A percentile compares a stretch with the other conserved stretches of the same genome.
phyloP scores from a whole-genome alignment of 2,797 vertebrate species.

The Euthynnus affinis region DNA sequence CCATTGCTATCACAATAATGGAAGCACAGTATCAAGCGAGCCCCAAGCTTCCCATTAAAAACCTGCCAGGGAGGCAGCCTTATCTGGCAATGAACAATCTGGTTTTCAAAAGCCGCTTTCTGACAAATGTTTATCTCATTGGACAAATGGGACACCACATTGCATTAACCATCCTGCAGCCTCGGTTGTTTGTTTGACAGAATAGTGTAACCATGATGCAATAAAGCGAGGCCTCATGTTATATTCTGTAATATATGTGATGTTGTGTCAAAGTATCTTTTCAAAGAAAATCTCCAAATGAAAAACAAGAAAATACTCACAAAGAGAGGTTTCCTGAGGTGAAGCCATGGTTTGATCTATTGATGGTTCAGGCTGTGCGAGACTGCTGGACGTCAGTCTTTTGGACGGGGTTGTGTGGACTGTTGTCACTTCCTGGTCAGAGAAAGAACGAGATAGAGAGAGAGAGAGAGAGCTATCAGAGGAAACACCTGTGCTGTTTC shows the following conservation, averaged over 20 bases:
- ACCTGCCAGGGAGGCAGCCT: conserved; percentile 59
- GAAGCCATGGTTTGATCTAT: conserved; percentile 65
- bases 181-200: conserved; percentile 20
- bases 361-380: conserved; percentile 30
- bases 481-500: conserved; percentile 67
- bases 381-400: conserved; percentile 38
- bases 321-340: conserved; percentile 24
- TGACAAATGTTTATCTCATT: conserved; percentile 71
- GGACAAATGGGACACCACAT: conserved; percentile 59
- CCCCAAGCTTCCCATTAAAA: conserved; percentile 65
- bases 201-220: conserved; percentile 55
- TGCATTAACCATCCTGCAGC: conserved; percentile 53
- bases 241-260: neutral
- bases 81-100: conserved; percentile 74
- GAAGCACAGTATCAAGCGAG: conserved; percentile 55
- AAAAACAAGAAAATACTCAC: conserved; percentile 67
- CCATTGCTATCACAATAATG: conserved; percentile 69
- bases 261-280: conserved; percentile 19
- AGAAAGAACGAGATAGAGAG: conserved; percentile 23
- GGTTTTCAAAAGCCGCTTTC: conserved; percentile 62
- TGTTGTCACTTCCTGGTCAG: conserved; percentile 70
- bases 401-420: conserved; percentile 53
- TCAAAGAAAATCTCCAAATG: neutral
- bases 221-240: conserved; percentile 4
- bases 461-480: conserved; percentile 57